Conservation (phyloP, 2,888 invertebrate species). For the Laspeyria flexula region DNA sequence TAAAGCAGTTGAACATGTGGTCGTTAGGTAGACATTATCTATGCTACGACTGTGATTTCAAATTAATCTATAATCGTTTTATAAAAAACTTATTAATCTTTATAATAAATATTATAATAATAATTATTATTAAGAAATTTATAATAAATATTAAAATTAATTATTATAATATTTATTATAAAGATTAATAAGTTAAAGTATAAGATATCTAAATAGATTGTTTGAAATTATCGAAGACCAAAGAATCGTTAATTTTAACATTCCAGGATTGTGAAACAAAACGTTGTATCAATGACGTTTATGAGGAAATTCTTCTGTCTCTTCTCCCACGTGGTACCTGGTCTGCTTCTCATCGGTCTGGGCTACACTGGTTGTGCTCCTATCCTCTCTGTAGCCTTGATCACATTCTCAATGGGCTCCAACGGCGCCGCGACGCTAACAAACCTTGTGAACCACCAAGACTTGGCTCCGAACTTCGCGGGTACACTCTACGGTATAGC, state of each 20-base stretch:
- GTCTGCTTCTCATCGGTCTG: constrained; percentile 80
- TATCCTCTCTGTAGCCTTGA: constrained; percentile 87
- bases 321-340: constrained; percentile 87
- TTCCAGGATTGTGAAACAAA: constrained; percentile 80
- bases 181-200: too few relatives aligned
- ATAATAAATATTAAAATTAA: too few relatives aligned
- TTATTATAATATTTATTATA: too few relatives aligned
- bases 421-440: constrained; percentile 88
- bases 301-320: constrained; percentile 89
- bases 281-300: constrained; percentile 78
- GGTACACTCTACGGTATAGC: constrained; percentile 92
- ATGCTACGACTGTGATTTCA: too few relatives aligned
- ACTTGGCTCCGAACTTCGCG: constrained; percentile 92
- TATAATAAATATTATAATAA: too few relatives aligned
- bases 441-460: constrained; percentile 89
- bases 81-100: too few relatives aligned
- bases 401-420: constrained; percentile 89
- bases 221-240: too few relatives aligned
- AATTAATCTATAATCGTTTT: too few relatives aligned
- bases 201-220: too few relatives aligned
- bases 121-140: too few relatives aligned
- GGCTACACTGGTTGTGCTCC: constrained; percentile 88
- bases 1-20: too few relatives aligned
- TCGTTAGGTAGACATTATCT: too few relatives aligned
- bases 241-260: background rate